Base-by-base conservation (phyloP, 2,888 invertebrate genomes). In the Amphiduros pacificus region DNA sequence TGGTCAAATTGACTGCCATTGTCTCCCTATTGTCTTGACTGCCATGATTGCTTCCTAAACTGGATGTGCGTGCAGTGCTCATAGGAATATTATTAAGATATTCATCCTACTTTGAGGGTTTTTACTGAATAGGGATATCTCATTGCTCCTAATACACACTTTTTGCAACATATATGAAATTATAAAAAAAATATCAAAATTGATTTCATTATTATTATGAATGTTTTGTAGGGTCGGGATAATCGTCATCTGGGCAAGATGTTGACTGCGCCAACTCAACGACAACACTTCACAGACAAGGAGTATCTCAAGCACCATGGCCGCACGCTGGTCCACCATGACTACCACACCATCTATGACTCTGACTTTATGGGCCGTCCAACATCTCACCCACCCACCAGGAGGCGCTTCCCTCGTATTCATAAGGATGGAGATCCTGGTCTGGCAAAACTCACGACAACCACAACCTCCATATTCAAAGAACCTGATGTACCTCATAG, bases 241-340 rank as follows among this genome's bases (percentile, higher is more conserved):
- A 66, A 72, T 0, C 62, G 78, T 20, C 61, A 61, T 14, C 65
- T 76, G 17, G 78, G 77, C 5, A 69, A 72, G 20, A 67, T 65
- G 44, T 60, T 74, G 5, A 65, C 67, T 3, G 54, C 68, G 4
- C 60, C 71, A 17, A 66, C 73, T 36, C 27, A 60, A 4, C 66
- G 77, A 11, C 70, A 72, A 11, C 77, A 77, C 60, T 68, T 71
- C 56, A 76, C 77, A n/a, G 71, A 71, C n/a, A 67, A 60, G 22
- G 63, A 65, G 26, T 77, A 69, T 56, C 67, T 77, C 17, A 71
- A 72, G 44, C 77, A 79, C 58, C 44, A 68, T 26, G 69, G 71
- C 2, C 66, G 67, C 6, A 61, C 61, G 26, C 60, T 62, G 5
- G 61, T 63, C 2, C 61, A 72, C 41, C 56, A 54, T 36, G 70